Conservation (phyloP, 2,888 invertebrate species). For the Cantharis lateralis region DNA sequence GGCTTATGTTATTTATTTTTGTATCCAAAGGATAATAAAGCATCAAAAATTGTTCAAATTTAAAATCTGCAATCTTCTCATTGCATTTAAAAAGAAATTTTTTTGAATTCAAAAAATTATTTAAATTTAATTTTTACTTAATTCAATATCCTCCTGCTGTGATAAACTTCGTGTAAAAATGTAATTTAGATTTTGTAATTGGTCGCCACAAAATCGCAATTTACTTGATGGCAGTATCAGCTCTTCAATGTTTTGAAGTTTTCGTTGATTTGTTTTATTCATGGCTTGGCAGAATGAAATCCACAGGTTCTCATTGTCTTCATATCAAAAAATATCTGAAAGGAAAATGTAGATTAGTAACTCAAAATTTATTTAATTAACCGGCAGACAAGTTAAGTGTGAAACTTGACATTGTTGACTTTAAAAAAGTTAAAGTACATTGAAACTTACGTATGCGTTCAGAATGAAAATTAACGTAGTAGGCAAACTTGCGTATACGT, state of each 20-base stretch:
- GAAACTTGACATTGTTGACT: too few relatives aligned
- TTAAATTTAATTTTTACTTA: constrained; percentile 16
- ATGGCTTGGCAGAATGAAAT: background rate
- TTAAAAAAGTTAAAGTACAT: too few relatives aligned
- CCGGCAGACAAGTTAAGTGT: too few relatives aligned
- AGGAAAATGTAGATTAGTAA: background rate
- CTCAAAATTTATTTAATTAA: background rate
- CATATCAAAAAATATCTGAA: background rate
- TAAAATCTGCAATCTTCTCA: too few relatives aligned
- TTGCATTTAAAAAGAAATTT: too few relatives aligned
- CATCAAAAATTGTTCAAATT: background rate
- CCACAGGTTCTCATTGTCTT: background rate
- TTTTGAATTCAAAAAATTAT: too few relatives aligned
- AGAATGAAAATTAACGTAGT: too few relatives aligned
- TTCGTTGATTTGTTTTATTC: constrained; percentile 4
- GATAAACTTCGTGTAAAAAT: constrained; percentile 51
- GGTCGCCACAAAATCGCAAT: constrained; percentile 57
- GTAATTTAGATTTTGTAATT: constrained; percentile 58
- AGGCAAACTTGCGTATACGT: too few relatives aligned
- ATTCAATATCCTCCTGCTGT: constrained; percentile 29
- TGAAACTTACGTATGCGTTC: too few relatives aligned
- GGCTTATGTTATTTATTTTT: background rate
- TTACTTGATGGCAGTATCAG: constrained; percentile 57
- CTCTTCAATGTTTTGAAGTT: constrained; percentile 50
- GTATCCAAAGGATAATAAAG: background rate